Evolutionary conservation across 2,113 vertebrate species (phyloP).

Genomic region (Corythoichthys intestinalis): DNA sequence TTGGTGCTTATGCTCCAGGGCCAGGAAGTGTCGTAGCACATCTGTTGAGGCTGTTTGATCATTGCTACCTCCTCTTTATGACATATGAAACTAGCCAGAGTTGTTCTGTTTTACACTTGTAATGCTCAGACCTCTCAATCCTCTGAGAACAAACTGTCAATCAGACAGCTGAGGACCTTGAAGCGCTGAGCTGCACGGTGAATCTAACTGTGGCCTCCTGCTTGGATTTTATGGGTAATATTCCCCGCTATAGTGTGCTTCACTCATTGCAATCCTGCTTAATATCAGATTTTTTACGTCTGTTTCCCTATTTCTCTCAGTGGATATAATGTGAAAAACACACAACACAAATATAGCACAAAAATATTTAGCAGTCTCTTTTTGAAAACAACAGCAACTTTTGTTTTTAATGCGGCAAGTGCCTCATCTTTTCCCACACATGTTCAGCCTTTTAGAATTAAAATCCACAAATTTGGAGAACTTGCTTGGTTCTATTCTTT

Average conservation of each 20-base stretch:
- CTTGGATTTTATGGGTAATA: not conserved
- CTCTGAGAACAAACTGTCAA: conserved; percentile 71
- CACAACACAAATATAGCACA: too few relatives aligned
- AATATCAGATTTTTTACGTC: not conserved
- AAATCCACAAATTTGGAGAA: too few relatives aligned
- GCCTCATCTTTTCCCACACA: too few relatives aligned
- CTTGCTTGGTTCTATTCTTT: too few relatives aligned
- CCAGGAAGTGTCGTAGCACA: conserved; percentile 73
- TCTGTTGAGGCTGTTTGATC: conserved; percentile 74
- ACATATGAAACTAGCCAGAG: conserved; percentile 80
- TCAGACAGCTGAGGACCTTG: conserved; percentile 58
- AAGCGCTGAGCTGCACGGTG: conserved; percentile 65
- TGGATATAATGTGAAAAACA: too few relatives aligned
- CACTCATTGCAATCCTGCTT: not conserved
- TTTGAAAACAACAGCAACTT: too few relatives aligned
- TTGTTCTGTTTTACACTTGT: conserved; percentile 76
- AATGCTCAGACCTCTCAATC: conserved; percentile 71
- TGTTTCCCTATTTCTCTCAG: too few relatives aligned
- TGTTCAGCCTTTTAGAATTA: too few relatives aligned
- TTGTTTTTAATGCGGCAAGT: too few relatives aligned
- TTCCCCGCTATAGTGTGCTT: not conserved
- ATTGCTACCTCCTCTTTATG: conserved; percentile 73
- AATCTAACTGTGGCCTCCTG: conserved; percentile 42
- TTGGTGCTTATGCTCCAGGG: conserved; percentile 71
- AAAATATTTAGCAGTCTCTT: too few relatives aligned